phyloP scores from a whole-genome alignment of 2,888 invertebrate species.

The Lasioglossum leucozonium region DNA sequence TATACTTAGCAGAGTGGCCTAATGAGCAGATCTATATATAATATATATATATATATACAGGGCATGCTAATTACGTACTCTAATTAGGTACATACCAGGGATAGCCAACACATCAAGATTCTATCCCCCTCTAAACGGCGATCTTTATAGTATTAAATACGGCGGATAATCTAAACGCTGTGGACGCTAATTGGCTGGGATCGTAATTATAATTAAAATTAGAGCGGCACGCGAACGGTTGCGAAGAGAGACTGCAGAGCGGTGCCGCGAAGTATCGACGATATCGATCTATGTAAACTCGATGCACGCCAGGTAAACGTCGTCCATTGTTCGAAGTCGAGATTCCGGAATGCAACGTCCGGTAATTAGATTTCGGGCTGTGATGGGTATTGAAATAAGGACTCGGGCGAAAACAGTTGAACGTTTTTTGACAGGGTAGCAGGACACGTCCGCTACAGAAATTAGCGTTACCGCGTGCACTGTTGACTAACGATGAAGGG shows the following conservation, averaged over 20 bases:
- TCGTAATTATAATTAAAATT: background rate
- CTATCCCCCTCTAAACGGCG: background rate
- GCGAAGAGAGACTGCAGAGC: background rate
- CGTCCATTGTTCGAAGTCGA: background rate
- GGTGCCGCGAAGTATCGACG: background rate
- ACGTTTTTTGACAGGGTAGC: conserved; percentile 67
- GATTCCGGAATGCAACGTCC: background rate
- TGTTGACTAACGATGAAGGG: conserved; percentile 78
- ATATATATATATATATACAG: too few species aligned
- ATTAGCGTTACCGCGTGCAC: conserved; percentile 79
- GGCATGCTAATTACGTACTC: conserved; percentile 8
- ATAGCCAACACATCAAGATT: conserved; percentile 14
- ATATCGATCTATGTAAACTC: background rate
- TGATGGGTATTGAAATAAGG: conserved; percentile 2
- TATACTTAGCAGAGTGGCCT: conserved; percentile 15
- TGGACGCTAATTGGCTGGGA: background rate
- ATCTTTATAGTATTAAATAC: background rate
- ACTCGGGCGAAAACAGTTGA: conserved; percentile 26
- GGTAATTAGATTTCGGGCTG: background rate
- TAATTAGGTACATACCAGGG: conserved; percentile 19
- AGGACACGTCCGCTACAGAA: conserved; percentile 75
- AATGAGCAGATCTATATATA: conserved; percentile 1
- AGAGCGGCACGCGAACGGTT: background rate
- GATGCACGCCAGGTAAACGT: background rate
- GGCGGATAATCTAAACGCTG: background rate